Percentiles rank a stretch among this genome's conserved stretches.
Evolutionary conservation across 2,888 invertebrate species (phyloP).

Genomic region (Chorisops tibialis): DNA sequence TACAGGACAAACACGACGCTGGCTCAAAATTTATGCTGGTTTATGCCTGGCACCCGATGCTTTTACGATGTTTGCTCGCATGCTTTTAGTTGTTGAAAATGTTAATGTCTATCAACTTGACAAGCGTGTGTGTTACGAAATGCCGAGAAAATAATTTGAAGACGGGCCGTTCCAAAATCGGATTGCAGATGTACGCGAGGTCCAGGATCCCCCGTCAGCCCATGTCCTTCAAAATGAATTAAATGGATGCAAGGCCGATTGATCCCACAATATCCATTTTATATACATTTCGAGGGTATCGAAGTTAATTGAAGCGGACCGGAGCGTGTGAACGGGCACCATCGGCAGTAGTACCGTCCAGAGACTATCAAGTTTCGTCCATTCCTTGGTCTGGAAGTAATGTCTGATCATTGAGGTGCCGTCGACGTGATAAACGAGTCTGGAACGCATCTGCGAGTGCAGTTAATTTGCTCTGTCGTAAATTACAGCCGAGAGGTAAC

Average conservation of each 20-base stretch:
- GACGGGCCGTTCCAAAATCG: conserved; percentile 22
- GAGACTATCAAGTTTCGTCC: not conserved
- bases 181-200: conserved; percentile 26
- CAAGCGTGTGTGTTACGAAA: conserved; percentile 18
- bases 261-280: not conserved
- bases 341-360: conserved; percentile 6
- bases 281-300: not conserved
- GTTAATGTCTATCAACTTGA: conserved; percentile 17
- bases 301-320: conserved; percentile 23
- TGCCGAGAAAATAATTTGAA: conserved; percentile 27
- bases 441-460: conserved; percentile 25
- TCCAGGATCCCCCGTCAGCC: not conserved
- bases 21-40: conserved; percentile 2
- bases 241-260: not conserved
- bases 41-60: not conserved
- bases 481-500: conserved; percentile 20
- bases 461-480: conserved; percentile 23
- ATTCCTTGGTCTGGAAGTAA: conserved; percentile 12
- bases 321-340: conserved; percentile 20
- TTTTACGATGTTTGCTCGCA: conserved; percentile 11
- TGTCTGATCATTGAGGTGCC: conserved; percentile 18
- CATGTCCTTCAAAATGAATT: conserved; percentile 12
- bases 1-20: conserved; percentile 10
- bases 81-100: not conserved
- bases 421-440: conserved; percentile 27